Conservation (phyloP, 2,888 invertebrate species). For the Lypha dubia region DNA sequence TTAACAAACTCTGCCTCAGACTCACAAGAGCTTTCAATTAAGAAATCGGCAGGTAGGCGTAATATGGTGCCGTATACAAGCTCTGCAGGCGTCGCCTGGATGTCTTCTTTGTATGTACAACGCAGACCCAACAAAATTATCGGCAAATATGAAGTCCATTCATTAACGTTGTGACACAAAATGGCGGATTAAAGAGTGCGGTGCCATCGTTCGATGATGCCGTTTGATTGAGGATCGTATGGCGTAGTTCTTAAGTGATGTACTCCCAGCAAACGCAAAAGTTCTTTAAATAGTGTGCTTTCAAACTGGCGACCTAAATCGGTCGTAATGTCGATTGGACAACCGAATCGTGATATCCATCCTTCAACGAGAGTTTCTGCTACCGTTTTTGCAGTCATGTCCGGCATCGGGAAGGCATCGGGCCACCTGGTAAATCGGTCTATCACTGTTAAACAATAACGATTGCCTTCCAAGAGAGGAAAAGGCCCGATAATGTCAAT, state of each 20-base stretch:
- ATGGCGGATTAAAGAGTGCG: constrained; percentile 34
- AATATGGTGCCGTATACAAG: no score
- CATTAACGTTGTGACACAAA: constrained; percentile 26
- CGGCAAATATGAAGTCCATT: constrained; percentile 17
- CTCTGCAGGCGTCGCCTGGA: no score
- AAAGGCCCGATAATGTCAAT: constrained; percentile 76
- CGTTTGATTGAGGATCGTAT: constrained; percentile 37
- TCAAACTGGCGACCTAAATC: constrained; percentile 56
- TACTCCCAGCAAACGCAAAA: constrained; percentile 20
- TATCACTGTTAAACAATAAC: neutral
- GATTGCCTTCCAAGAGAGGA: constrained; percentile 35
- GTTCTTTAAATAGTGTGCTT: constrained; percentile 41
- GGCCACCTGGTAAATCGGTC: constrained; percentile 10
- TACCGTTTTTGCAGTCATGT: neutral
- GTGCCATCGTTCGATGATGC: constrained; percentile 42
- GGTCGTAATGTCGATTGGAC: no score
- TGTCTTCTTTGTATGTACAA: constrained; percentile 31
- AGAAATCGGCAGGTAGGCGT: no score
- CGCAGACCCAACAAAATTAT: constrained; percentile 31
- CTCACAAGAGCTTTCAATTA: neutral
- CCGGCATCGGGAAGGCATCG: neutral
- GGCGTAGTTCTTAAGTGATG: constrained; percentile 32
- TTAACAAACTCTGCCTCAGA: constrained; percentile 4
- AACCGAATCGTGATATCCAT: no score
- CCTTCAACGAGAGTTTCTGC: neutral